A percentile compares a stretch with the other conserved stretches of the same genome.
Evolutionary conservation across 2,797 vertebrate species (phyloP).

Genomic region (Phrynocephalus guinanensis): DNA sequence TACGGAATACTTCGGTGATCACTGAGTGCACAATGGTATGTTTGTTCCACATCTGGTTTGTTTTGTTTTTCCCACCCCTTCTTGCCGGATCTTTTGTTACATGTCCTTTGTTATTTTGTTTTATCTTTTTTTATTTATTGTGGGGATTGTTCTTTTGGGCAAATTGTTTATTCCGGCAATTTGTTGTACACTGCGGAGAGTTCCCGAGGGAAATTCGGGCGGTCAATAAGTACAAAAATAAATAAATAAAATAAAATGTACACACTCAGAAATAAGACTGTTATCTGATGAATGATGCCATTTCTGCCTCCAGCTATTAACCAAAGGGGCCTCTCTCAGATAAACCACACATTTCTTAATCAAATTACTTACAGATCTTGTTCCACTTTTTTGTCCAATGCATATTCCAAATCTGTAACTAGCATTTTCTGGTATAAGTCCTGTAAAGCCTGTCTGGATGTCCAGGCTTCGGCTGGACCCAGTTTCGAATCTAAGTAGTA

Average conservation of each 20-base stretch:
- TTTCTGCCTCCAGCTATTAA: neutral
- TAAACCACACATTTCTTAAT: slow-evolving; percentile 11
- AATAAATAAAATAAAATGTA: neutral
- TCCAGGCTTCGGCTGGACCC: slow-evolving; percentile 98
- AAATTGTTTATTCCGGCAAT: too few species aligned
- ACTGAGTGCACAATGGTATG: too few species aligned
- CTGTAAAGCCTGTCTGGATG: slow-evolving; percentile 96
- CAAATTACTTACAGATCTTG: slow-evolving; percentile 94
- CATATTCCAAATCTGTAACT: slow-evolving; percentile 97
- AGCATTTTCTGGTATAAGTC: slow-evolving; percentile 99
- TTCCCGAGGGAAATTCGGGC: too few species aligned
- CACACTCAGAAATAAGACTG: slow-evolving; percentile 33
- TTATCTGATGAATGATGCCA: neutral
- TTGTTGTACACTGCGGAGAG: too few species aligned
- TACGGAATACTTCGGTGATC: too few species aligned
- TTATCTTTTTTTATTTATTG: too few species aligned
- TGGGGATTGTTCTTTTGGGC: too few species aligned
- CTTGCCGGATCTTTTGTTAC: too few species aligned
- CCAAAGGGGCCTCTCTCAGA: slow-evolving; percentile 27
- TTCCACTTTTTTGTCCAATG: slow-evolving; percentile 99
- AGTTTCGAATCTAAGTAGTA: slow-evolving; percentile 90
- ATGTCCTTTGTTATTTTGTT: too few species aligned
- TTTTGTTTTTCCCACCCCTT: too few species aligned
- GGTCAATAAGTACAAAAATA: too few species aligned
- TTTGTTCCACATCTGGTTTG: too few species aligned